These are phyloP conservation scores for Stenopsyche tienmushanensis DNA, from an alignment of 1,140 invertebrate genomes.

Conservation along the genomic window DNA sequence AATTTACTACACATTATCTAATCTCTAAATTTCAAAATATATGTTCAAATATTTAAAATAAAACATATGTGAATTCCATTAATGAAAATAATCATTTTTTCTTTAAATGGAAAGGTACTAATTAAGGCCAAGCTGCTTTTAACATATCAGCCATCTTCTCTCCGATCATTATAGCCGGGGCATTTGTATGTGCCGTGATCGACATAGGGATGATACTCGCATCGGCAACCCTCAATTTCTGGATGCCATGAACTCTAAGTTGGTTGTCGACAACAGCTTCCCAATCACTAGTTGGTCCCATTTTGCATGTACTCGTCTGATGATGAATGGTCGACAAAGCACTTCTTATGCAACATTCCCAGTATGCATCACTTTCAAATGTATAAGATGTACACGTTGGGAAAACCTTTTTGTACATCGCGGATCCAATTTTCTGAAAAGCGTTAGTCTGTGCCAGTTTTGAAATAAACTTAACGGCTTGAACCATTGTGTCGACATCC, in stretches of 20 bases:
- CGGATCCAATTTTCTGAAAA: constrained; percentile 48
- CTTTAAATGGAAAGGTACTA: no score
- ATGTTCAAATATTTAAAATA: no score
- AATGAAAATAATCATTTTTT: no score
- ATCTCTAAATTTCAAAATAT: no score
- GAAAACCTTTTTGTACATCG: constrained; percentile 49
- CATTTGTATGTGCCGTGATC: constrained; percentile 48
- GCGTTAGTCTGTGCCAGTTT: constrained; percentile 43
- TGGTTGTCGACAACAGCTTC: constrained; percentile 61
- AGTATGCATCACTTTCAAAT: constrained; percentile 56
- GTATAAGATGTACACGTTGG: constrained; percentile 52
- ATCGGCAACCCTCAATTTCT: constrained; percentile 49
- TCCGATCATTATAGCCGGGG: constrained; percentile 78
- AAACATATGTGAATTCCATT: no score
- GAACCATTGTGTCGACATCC: constrained; percentile 50
- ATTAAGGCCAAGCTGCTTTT: constrained; percentile 63
- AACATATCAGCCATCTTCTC: constrained; percentile 85
- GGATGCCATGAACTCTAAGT: constrained; percentile 54
- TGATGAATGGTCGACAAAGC: constrained; percentile 56
- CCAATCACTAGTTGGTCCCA: constrained; percentile 58
- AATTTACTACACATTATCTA: no score
- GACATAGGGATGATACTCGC: constrained; percentile 49
- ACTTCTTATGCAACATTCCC: constrained; percentile 51
- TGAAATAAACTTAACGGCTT: constrained; percentile 46
- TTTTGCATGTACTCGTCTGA: constrained; percentile 62